Evolutionary conservation across 2,888 invertebrate species (phyloP).

Genomic region (Epistrophella euchroma): DNA sequence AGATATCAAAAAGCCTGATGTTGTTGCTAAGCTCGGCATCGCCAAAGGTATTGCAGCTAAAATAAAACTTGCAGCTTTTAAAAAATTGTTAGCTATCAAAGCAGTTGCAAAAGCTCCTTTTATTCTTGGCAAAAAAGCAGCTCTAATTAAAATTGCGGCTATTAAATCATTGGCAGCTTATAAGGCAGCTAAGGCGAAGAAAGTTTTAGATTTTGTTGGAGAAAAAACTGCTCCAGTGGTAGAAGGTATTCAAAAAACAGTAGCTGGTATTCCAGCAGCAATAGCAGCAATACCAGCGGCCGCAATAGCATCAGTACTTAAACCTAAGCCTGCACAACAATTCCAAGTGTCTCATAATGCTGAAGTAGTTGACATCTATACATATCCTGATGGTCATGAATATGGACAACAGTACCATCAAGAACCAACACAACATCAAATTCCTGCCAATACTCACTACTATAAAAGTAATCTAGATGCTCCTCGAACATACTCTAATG

Average conservation of each 20-base stretch:
- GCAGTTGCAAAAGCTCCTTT: slow-evolving; percentile 46
- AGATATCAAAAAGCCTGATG: slow-evolving; percentile 18
- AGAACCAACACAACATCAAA: slow-evolving; percentile 9
- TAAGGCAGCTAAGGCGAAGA: slow-evolving; percentile 48
- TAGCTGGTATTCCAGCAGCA: slow-evolving; percentile 15
- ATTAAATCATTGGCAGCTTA: slow-evolving; percentile 43
- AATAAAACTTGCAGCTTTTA: slow-evolving; percentile 55
- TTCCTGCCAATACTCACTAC: slow-evolving; percentile 33
- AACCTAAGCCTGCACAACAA: neutral
- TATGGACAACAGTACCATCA: slow-evolving; percentile 22
- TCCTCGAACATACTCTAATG: slow-evolving; percentile 32
- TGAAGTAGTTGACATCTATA: slow-evolving; percentile 15
- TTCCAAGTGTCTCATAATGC: neutral
- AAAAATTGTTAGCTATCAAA: slow-evolving; percentile 41
- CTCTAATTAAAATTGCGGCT: slow-evolving; percentile 44
- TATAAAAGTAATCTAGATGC: slow-evolving; percentile 17
- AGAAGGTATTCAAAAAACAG: too few relatives aligned
- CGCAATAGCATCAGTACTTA: slow-evolving; percentile 1
- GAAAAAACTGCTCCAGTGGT: slow-evolving; percentile 39
- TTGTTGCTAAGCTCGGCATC: slow-evolving; percentile 36
- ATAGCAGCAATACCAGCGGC: slow-evolving; percentile 15
- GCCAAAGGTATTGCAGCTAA: slow-evolving; percentile 51
- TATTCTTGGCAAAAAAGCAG: slow-evolving; percentile 52
- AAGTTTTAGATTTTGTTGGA: slow-evolving; percentile 29
- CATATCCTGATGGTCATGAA: slow-evolving; percentile 8